phyloP scores from a whole-genome alignment of 2,113 vertebrate species.

The Brachyhypopomus occidentalis region DNA sequence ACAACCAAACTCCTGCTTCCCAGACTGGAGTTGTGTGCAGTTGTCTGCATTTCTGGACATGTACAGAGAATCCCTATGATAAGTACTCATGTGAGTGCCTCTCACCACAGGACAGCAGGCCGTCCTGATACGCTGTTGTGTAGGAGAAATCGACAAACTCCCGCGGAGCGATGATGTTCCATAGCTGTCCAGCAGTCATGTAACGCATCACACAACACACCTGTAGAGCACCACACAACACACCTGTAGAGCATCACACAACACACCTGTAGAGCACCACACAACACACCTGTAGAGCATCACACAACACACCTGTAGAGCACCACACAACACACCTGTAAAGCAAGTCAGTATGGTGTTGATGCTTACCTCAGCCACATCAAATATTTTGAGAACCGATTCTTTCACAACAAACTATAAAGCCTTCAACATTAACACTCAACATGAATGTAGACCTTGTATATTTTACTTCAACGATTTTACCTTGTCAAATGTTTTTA shows the following conservation, averaged over 20 bases:
- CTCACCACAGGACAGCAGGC: constrained; percentile 84
- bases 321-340: too few relatives aligned
- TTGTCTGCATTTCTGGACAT: not conserved
- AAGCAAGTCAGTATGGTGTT: too few relatives aligned
- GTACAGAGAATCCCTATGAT: not conserved
- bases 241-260: not conserved
- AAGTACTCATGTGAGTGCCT: not conserved
- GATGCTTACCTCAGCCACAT: too few relatives aligned
- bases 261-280: not conserved
- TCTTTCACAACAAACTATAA: too few relatives aligned
- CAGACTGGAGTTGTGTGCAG: not conserved
- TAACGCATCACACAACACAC: constrained; percentile 84
- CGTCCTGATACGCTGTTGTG: constrained; percentile 77
- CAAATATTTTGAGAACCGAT: too few relatives aligned
- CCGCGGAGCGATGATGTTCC: constrained; percentile 83
- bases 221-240: constrained; percentile 54
- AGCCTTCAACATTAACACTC: not conserved
- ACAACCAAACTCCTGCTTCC: not conserved
- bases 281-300: not conserved
- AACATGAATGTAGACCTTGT: too few relatives aligned
- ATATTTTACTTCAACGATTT: constrained; percentile 17
- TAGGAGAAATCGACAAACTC: constrained; percentile 88
- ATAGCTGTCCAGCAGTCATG: constrained; percentile 83
- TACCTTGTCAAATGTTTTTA: constrained; percentile 81
- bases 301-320: not conserved